A percentile compares a stretch with the other conserved stretches of the same genome.
Conservation (phyloP, 2,888 invertebrate genomes). For the Patella caerulea region DNA sequence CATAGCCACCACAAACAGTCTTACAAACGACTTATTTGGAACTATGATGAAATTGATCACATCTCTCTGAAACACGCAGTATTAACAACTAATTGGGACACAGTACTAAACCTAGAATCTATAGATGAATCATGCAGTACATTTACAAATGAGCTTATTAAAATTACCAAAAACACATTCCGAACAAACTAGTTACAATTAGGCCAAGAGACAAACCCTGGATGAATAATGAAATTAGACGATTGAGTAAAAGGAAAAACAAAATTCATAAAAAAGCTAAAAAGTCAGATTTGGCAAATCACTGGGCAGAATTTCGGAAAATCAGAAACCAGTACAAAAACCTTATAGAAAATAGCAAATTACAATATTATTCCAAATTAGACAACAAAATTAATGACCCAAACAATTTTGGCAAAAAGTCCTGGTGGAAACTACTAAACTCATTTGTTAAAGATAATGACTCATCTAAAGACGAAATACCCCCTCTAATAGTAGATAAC, state of each 20-base stretch:
- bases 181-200: constrained; percentile 5
- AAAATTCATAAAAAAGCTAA: not conserved
- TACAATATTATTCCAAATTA: too few relatives aligned
- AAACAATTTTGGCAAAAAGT: constrained; percentile 3
- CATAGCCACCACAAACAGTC: not conserved
- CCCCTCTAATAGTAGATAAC: not conserved
- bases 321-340: constrained; percentile 1
- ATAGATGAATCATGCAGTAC: not conserved
- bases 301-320: constrained; percentile 2
- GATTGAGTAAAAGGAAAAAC: not conserved
- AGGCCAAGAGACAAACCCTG: not conserved
- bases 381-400: not conserved
- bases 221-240: not conserved
- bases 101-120: not conserved
- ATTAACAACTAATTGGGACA: not conserved
- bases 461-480: not conserved
- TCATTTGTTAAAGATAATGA: not conserved
- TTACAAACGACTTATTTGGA: constrained; percentile 14
- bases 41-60: constrained; percentile 14
- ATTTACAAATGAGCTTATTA: not conserved
- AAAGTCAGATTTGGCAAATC: not conserved
- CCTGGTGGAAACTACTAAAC: not conserved
- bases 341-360: not conserved
- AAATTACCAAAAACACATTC: not conserved
- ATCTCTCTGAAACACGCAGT: not conserved